phyloP scores from a whole-genome alignment of 2,888 invertebrate species.

The Eilema depressum region DNA sequence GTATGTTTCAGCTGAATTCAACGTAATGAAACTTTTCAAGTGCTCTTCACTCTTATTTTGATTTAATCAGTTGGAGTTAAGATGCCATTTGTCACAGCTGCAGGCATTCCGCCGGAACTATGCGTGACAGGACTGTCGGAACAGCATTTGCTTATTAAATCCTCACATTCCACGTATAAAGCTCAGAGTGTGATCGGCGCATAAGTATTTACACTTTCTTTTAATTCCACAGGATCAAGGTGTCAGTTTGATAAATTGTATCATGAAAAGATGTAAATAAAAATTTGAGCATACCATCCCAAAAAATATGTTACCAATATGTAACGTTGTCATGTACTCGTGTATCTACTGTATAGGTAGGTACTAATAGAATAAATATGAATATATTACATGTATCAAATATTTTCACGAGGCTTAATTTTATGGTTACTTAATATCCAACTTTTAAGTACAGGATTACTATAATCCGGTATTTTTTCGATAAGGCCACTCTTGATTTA shows the following conservation, averaged over 20 bases:
- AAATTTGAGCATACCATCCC: not conserved
- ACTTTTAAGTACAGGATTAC: not conserved
- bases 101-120: constrained; percentile 29
- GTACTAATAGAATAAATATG: too few species aligned
- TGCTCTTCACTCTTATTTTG: constrained; percentile 68
- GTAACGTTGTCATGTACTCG: not conserved
- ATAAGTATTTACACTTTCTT: constrained; percentile 22
- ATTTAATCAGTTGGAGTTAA: constrained; percentile 73
- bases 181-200: constrained; percentile 24
- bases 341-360: too few species aligned
- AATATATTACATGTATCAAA: not conserved
- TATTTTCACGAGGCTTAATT: not conserved
- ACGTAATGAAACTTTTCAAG: constrained; percentile 75
- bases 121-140: constrained; percentile 5
- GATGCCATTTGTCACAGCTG: constrained; percentile 62
- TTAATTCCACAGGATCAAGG: constrained; percentile 18
- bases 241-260: constrained; percentile 7
- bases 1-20: constrained; percentile 69
- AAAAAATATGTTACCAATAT: too few species aligned
- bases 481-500: constrained; percentile 72
- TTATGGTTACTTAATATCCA: not conserved
- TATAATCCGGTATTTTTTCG: constrained; percentile 27
- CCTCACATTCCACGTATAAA: constrained; percentile 18
- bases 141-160: constrained; percentile 30
- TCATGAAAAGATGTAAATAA: not conserved